Evolutionary conservation across 2,888 invertebrate genomes (phyloP), one percentile per base, ranked within the genome.

Genomic region (Platycnemis pennipes): DNA sequence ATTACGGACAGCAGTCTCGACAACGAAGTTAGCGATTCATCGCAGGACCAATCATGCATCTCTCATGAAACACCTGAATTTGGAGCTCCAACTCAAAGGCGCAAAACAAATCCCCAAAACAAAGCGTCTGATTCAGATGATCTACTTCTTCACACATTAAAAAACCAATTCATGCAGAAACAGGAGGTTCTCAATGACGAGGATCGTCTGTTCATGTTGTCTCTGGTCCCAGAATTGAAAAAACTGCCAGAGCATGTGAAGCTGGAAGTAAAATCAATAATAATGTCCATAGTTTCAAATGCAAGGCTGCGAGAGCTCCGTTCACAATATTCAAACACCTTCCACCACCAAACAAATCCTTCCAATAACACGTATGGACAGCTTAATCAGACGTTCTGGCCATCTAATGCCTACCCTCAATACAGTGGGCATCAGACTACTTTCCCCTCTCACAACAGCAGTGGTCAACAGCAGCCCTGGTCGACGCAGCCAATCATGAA

Each of bases 231-330:
- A 56, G 77, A 77, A 31, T 31, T 77, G 26, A 77, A 77, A 77
- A 77, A 77, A 77, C 77, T 77, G 26, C 77, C 77, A 77, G 77
- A 77, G 31, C 31, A 77, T 77, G 77, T 77, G 7, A 77, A 31
- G 31, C 77, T 77, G 77, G 77, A 77, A 77, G 31, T 31, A n/a
- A 77, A 77, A 49, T 49, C 49, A 49, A 49, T 49, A 49, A 19
- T 56, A 19, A 56, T 56, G 56, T 56, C 56, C 56, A 56, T 56
- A 19, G 22, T 56, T 56, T 56, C 56, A 56, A 56, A 56, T 56
- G 56, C 56, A 56, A 56, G 56, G 22, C 56, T 56, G 56, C 56
- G 56, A 56, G 16, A 56, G 56, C 56, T 56, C 56, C 56, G 22
- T 56, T 22, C 56, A 56, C 56, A 56, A 56, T 22, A 56, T 56